Conservation (phyloP, 2,888 invertebrate species). For the Drepana falcataria region DNA sequence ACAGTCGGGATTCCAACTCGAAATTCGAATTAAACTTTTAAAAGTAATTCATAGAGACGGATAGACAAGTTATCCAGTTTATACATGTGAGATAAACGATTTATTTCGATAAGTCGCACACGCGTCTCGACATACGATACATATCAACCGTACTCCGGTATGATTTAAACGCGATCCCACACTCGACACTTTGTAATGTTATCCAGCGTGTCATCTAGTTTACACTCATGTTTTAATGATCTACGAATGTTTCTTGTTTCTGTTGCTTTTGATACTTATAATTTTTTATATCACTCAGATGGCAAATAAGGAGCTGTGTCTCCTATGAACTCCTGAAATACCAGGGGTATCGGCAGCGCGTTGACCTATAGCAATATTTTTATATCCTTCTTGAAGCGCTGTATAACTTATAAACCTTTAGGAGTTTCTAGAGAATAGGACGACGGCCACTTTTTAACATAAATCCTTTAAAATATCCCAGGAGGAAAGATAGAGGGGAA, state of each 20-base stretch:
- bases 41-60: neutral
- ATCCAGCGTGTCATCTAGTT: slow-evolving; percentile 6
- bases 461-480: too few species aligned
- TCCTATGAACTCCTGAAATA: too few species aligned
- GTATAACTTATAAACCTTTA: too few species aligned
- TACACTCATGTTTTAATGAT: neutral
- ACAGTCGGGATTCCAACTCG: too few species aligned
- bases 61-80: neutral
- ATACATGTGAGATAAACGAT: neutral
- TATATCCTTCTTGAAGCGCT: too few species aligned
- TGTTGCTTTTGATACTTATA: neutral
- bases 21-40: too few species aligned
- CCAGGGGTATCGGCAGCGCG: too few species aligned
- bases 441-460: too few species aligned
- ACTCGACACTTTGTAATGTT: slow-evolving; percentile 17
- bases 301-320: too few species aligned
- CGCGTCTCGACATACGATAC: slow-evolving; percentile 31
- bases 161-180: slow-evolving; percentile 33
- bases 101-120: slow-evolving; percentile 8
- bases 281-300: neutral
- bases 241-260: neutral
- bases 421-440: too few species aligned
- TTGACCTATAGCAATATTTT: too few species aligned
- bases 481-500: too few species aligned
- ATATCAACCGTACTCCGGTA: slow-evolving; percentile 27